Evolutionary conservation across 2,888 invertebrate genomes (phyloP), one percentile per base, ranked within the genome.

Genomic region (Erebia aethiops): DNA sequence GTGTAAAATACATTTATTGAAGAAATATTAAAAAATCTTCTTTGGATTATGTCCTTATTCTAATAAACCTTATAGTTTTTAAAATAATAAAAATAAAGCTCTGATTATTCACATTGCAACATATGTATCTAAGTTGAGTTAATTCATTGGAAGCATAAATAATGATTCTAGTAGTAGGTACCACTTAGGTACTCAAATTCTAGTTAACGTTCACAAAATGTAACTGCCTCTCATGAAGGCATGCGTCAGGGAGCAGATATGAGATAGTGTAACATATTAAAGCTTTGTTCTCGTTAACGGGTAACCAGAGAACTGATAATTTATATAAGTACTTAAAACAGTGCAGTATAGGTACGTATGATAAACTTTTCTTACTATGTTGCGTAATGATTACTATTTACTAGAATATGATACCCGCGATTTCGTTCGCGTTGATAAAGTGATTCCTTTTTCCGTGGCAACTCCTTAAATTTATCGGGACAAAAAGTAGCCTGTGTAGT

Each of bases 261-360:
- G 56, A 79, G 84, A 87, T 84, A 86, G 79, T 74, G 75, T 73
- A 76, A 83, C 81, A 82, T 82, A 83, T 84, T 82, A 78, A 77
- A 80, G 78, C 81, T 81, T 81, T 86, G 84, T 84, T 81, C 83
- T 80, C 79, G 79, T 82, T 56, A 56, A 5, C 21, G 21, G 5
- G 11, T 86, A 77, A 75, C 76, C 77, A 78, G 78, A 80, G 82
- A 71, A 78, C 74, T 78, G 84, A 82, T 83, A 80, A 79, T 83
- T 85, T 87, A 88, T 35, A 46, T 46, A 46, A 46, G 46, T 83
- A 21, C 80, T 75, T 76, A n/a, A n/a, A n/a, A 77, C 77, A 77
- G 77, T 79, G n/a, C n/a, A n/a, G n/a, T n/a, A n/a, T n/a, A 82
- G 62, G 62, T 52, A 80, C 16, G n/a, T 54, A 10, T 54, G 3